Evolutionary conservation across 2,113 vertebrate genomes (phyloP), one percentile per base, ranked within the genome.

Genomic region (Oryzias javanicus): DNA sequence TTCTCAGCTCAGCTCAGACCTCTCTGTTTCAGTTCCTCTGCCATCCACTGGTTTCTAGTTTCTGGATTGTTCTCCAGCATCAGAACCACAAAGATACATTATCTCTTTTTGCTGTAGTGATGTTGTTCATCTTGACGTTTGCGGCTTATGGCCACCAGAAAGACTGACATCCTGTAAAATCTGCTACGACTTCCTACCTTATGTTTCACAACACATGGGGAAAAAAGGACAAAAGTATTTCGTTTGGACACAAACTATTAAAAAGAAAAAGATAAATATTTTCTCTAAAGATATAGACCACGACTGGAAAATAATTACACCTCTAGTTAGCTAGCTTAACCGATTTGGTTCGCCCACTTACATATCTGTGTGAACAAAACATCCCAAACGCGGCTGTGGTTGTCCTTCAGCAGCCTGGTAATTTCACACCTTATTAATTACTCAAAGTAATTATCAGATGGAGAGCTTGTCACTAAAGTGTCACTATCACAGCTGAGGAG

Each of bases 401-500:
- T 48, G 42, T 65, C 63, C 56, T 24, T 60, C 58, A 61, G 25
- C 44, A n/a, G 55, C 55, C 1, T 20, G 20, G 35, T 49, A 18
- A 45, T 15, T 62, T 44, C 12, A 7, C 17, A 55, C 25, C 48
- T 50, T 62, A 83, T 84, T 84, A 83, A 89, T 83, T 79, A 81
- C 61, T 14, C 40, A 19, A 80, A 80, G 64, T 85, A 80, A 86
- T 89, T 82, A 72, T 60, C 44, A 47, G 60, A 80, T 72, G 64
- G 85, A 74, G 72, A 81, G 76, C 67, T 68, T 82, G 79, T 83
- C 66, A 70, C 40, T 61, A 47, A 70, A 74, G 76, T 80, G 70
- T 79, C 64, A 68, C 45, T 70, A 52, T 73, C 18, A 0, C 17
- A 55, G 55, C 55, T 71, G 64, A 76, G 67, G 57, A 69, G 68